A percentile compares a stretch with the other conserved stretches of the same genome.
Conservation (phyloP, 2,888 invertebrate species). For the Hermaeophaga mercurialis region DNA sequence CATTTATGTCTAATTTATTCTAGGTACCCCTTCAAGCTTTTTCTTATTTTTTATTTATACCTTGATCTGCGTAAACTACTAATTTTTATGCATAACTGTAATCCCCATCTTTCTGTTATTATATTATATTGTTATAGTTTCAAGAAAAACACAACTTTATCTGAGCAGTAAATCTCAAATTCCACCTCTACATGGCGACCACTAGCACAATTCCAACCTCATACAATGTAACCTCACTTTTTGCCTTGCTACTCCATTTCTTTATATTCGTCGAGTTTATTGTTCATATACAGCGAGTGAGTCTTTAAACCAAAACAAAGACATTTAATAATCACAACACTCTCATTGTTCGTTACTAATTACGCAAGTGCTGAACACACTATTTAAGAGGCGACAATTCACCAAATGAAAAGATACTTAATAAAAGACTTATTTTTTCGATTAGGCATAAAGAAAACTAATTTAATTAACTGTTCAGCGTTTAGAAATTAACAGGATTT, state of each 20-base stretch:
- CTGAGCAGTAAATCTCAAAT: background rate
- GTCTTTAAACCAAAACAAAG: conserved; percentile 23
- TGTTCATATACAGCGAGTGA: conserved; percentile 16
- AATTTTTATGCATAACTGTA: no score
- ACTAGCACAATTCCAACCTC: conserved; percentile 25
- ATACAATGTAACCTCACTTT: conserved; percentile 30
- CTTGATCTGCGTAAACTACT: no score
- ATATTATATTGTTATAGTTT: no score
- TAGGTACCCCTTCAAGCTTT: no score
- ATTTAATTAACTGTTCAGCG: no score
- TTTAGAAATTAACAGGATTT: no score
- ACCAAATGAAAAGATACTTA: background rate
- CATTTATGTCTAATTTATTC: no score
- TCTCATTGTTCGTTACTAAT: conserved; percentile 27
- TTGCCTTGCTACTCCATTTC: conserved; percentile 28
- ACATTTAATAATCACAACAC: conserved; percentile 26
- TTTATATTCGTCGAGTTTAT: conserved; percentile 23
- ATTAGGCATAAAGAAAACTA: no score
- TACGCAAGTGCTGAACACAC: conserved; percentile 19
- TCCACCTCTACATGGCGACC: conserved; percentile 13
- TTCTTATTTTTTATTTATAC: no score
- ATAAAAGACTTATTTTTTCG: no score
- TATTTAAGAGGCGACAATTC: background rate
- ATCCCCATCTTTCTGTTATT: no score
- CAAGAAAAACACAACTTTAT: no score